A percentile compares a stretch with the other conserved stretches of the same genome.
phyloP scores from a whole-genome alignment of 1,140 invertebrate genomes.

The Carposina sasakii region DNA sequence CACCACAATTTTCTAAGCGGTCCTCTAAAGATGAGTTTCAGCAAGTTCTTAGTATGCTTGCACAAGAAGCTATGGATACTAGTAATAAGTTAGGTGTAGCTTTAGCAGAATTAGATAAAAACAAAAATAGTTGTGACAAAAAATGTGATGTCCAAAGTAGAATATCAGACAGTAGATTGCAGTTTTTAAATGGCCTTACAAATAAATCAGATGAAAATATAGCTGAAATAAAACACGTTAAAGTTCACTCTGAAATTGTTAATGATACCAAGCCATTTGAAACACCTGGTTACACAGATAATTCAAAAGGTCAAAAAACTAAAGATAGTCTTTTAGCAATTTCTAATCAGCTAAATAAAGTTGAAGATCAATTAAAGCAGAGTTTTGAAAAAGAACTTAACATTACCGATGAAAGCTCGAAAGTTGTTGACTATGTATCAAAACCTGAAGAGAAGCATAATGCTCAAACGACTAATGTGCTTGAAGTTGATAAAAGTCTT shows the following conservation, averaged over 20 bases:
- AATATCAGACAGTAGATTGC: slow-evolving; percentile 52
- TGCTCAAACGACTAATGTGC: slow-evolving; percentile 32
- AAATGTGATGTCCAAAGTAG: slow-evolving; percentile 44
- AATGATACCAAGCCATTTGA: slow-evolving; percentile 19
- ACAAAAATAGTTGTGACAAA: slow-evolving; percentile 54
- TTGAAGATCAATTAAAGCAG: slow-evolving; percentile 65
- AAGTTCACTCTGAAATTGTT: slow-evolving; percentile 24
- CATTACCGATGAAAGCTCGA: slow-evolving; percentile 49
- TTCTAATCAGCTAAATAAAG: slow-evolving; percentile 65
- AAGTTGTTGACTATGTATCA: slow-evolving; percentile 37
- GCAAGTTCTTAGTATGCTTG: slow-evolving; percentile 73
- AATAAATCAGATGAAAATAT: slow-evolving; percentile 32
- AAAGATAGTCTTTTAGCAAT: slow-evolving; percentile 68
- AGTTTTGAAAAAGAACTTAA: slow-evolving; percentile 61
- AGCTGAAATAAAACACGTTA: slow-evolving; percentile 28
- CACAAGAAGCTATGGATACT: slow-evolving; percentile 74
- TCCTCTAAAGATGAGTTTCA: slow-evolving; percentile 71
- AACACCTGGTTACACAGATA: slow-evolving; percentile 10
- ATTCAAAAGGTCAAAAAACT: slow-evolving; percentile 54
- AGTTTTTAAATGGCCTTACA: slow-evolving; percentile 53
- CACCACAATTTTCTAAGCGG: slow-evolving; percentile 61
- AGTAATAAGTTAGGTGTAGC: slow-evolving; percentile 68
- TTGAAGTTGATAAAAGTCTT: slow-evolving; percentile 28
- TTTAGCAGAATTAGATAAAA: slow-evolving; percentile 67
- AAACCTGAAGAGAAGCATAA: slow-evolving; percentile 34